Evolutionary conservation across 2,888 invertebrate genomes (phyloP).

Genomic region (Nebria salina): DNA sequence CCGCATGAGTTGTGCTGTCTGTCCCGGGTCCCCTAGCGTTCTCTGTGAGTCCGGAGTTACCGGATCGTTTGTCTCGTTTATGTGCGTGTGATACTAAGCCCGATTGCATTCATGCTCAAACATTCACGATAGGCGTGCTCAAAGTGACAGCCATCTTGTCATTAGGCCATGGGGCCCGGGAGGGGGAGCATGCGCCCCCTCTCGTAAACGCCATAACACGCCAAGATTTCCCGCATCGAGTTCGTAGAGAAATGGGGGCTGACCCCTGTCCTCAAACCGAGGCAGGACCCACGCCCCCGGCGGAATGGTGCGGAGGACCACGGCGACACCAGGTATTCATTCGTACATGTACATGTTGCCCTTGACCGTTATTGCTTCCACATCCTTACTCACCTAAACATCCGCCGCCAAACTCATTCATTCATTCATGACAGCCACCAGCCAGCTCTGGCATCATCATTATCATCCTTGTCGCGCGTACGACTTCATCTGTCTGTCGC

Average conservation of each 20-base stretch:
- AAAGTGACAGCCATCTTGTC: slow-evolving; percentile 52
- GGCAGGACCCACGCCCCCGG: slow-evolving; percentile 90
- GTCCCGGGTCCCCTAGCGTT: slow-evolving; percentile 22
- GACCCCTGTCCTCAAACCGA: slow-evolving; percentile 96
- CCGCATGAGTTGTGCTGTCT: slow-evolving; percentile 33
- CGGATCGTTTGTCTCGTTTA: background rate
- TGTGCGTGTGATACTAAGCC: slow-evolving; percentile 13
- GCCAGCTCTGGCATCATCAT: background rate
- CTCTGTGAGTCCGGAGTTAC: slow-evolving; percentile 18
- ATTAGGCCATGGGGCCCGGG: slow-evolving; percentile 69
- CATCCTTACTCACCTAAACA: background rate
- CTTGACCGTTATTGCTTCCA: background rate
- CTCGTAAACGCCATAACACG: slow-evolving; percentile 70
- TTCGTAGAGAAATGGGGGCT: slow-evolving; percentile 98
- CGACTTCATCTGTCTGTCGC: background rate
- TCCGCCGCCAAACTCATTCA: slow-evolving; percentile 10
- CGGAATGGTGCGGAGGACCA: slow-evolving; percentile 74
- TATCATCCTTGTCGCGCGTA: background rate
- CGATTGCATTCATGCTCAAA: slow-evolving; percentile 49
- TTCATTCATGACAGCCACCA: slow-evolving; percentile 14
- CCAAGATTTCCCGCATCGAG: slow-evolving; percentile 98
- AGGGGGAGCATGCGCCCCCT: slow-evolving; percentile 70
- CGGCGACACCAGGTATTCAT: slow-evolving; percentile 76
- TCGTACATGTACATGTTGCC: slow-evolving; percentile 42
- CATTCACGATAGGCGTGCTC: slow-evolving; percentile 51